Percentiles rank a stretch among this genome's conserved stretches.
Conservation (phyloP, 2,888 invertebrate species). For the Hypsopygia costalis region DNA sequence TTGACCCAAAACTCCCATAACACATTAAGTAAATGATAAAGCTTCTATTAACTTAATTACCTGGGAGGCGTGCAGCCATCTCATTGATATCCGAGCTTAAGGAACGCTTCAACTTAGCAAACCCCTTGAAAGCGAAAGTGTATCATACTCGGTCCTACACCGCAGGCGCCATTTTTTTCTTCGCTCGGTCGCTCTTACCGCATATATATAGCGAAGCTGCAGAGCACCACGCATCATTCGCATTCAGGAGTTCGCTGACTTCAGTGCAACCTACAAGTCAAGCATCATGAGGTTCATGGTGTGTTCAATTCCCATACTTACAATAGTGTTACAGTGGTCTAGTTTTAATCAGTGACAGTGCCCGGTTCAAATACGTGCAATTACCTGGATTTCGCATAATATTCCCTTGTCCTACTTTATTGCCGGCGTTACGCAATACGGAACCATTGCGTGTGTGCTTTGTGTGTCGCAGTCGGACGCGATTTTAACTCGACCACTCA, state of each 20-base stretch:
- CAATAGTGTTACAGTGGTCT: slow-evolving; percentile 21
- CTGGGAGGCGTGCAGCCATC: slow-evolving; percentile 11
- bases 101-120: slow-evolving; percentile 51
- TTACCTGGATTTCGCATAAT: slow-evolving; percentile 29
- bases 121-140: slow-evolving; percentile 79
- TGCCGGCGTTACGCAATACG: slow-evolving; percentile 43
- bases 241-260: slow-evolving; percentile 77
- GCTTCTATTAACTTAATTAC: not conserved
- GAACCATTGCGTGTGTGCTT: slow-evolving; percentile 48
- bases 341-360: slow-evolving; percentile 39
- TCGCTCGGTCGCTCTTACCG: slow-evolving; percentile 71
- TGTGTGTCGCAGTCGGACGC: slow-evolving; percentile 34
- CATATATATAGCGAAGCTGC: slow-evolving; percentile 74
- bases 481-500: slow-evolving; percentile 42
- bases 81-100: slow-evolving; percentile 34
- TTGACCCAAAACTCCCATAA: no score
- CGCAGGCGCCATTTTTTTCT: slow-evolving; percentile 63
- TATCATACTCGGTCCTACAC: slow-evolving; percentile 72
- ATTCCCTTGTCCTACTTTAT: slow-evolving; percentile 39
- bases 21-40: no score
- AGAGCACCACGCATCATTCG: slow-evolving; percentile 74
- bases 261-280: slow-evolving; percentile 75
- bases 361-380: slow-evolving; percentile 16
- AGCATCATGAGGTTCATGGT: slow-evolving; percentile 80
- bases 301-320: slow-evolving; percentile 44